Evolutionary conservation across 30 jellyfish, hydroid and myxozoan genomes (phyloP).

Genomic region (Hydractinia symbiolongicarpus): DNA sequence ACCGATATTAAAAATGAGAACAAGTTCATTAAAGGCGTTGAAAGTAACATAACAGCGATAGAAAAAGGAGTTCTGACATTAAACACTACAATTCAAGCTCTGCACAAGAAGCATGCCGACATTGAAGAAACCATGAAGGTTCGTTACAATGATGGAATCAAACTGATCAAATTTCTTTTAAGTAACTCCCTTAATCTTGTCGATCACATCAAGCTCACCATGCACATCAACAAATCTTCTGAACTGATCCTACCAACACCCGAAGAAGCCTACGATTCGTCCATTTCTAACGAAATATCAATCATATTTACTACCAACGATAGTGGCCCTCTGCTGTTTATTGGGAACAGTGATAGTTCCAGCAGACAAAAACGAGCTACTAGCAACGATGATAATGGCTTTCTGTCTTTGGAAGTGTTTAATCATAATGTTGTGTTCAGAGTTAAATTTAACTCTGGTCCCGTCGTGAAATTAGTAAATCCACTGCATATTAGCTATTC

Average conservation of each 20-base stretch:
- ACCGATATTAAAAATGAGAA: constrained; percentile 16
- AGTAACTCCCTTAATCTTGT: constrained; percentile 72
- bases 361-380: constrained; percentile 35
- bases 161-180: constrained; percentile 58
- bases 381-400: constrained; percentile 6
- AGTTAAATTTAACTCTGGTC: constrained; percentile 30
- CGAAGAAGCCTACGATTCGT: constrained; percentile 44
- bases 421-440: constrained; percentile 40
- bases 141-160: constrained; percentile 48
- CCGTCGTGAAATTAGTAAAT: constrained; percentile 12
- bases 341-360: constrained; percentile 47
- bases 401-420: constrained; percentile 46
- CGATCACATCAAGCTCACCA: constrained; percentile 50
- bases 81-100: constrained; percentile 20
- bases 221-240: constrained; percentile 38
- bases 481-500: background rate
- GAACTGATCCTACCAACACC: constrained; percentile 52
- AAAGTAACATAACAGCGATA: constrained; percentile 29
- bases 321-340: constrained; percentile 55
- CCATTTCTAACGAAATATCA: constrained; percentile 25
- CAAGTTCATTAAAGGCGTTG: constrained; percentile 49
- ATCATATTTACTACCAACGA: constrained; percentile 34
- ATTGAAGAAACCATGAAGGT: constrained; percentile 52
- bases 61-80: constrained; percentile 42
- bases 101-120: constrained; percentile 23